Base-by-base conservation (phyloP, 2,797 vertebrate genomes). In the Okamejei kenojei region DNA sequence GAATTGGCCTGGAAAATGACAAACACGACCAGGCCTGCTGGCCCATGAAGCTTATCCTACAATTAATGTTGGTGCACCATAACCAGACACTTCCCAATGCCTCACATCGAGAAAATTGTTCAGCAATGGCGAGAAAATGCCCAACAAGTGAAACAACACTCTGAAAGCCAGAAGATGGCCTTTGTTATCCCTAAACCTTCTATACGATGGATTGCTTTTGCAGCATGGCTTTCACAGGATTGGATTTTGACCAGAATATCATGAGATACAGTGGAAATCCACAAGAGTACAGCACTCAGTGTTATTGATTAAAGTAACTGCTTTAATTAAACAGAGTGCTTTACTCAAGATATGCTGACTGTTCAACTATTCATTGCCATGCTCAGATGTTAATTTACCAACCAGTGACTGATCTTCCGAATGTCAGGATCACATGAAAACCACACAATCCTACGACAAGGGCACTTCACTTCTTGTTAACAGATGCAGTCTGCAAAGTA, bases 301-400 rank as follows among this genome's bases (percentile, higher is more conserved):
- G 35, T 71, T 90, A 90, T 90, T 91, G 88, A 91, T 71, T 71
- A 71, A 71, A 91, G 68, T 45, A 17, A 38, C 32, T 26, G 45
- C 23, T 38, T 91, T 73, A 91, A 91, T 91, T 91, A 45, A 32
- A 73, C 32, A 38, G 32, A 45, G 68, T 73, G 86, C n/a, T 90
- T 71, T 91, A 45, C 35, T n/a, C 58, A 71, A 73, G 32, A 13
- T 91, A 3, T 63, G 7, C 38, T 71, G 35, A 26, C 26, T n/a
- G 32, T 45, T 91, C 65, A 71, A 38, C 86, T 15, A 71, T 90
- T 90, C 32, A 71, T 71, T 90, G 84, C n/a, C 17, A 23, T 38
- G 13, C 8, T 91, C 8, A 0, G 29, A 65, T 91, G 7, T 73
- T 73, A 73, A 91, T 91, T 91, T 71, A 73, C 65, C 65, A 91